A percentile compares a stretch with the other conserved stretches of the same genome.
phyloP scores from a whole-genome alignment of 2,113 vertebrate species.

The Myanophis thanlyinensis region DNA sequence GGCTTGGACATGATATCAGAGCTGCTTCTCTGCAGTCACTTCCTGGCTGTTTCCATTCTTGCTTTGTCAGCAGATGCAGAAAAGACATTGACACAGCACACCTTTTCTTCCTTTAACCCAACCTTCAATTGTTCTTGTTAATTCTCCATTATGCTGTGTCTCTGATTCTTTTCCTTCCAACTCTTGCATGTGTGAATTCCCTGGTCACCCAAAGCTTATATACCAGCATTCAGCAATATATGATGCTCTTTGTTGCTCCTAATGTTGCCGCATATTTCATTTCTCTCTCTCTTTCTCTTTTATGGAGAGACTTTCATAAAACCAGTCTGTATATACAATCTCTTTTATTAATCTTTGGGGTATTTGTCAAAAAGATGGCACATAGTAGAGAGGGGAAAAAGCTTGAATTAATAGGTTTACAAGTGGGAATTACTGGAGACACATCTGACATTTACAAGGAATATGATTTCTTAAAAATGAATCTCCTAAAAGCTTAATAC shows the following conservation, averaged over 20 bases:
- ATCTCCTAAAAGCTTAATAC: background rate
- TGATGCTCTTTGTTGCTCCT: background rate
- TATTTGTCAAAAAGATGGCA: background rate
- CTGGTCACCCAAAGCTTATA: background rate
- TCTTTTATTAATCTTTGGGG: conserved; percentile 10
- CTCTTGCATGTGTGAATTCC: background rate
- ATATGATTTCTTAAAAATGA: background rate
- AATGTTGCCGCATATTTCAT: background rate
- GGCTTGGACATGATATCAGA: background rate
- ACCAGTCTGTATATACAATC: background rate
- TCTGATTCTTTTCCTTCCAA: background rate
- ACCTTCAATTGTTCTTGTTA: background rate
- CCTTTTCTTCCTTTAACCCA: background rate
- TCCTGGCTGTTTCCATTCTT: background rate
- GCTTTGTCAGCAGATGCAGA: background rate
- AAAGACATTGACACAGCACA: background rate
- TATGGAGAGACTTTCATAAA: background rate
- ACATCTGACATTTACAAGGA: background rate
- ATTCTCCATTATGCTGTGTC: background rate
- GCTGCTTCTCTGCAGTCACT: background rate
- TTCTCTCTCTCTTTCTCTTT: background rate
- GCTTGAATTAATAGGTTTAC: background rate
- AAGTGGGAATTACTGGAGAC: background rate
- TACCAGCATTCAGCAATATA: background rate
- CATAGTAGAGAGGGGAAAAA: background rate